Evolutionary conservation across 2,113 vertebrate genomes (phyloP).

Genomic region (Alligator mississippiensis): DNA sequence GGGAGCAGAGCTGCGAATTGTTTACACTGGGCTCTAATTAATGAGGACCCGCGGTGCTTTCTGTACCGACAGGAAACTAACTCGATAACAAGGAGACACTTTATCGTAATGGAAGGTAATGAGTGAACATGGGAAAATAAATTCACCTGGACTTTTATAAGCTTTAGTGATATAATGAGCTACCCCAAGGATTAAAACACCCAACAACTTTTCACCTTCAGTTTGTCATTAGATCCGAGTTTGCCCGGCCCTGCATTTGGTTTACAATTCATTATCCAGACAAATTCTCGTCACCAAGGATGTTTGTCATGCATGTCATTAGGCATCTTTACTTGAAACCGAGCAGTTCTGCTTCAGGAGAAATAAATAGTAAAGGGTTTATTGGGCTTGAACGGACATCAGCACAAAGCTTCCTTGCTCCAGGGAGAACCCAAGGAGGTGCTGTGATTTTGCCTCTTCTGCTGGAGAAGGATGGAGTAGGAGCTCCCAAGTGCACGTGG

Average conservation of each 20-base stretch:
- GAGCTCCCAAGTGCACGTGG: not conserved
- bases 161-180: not conserved
- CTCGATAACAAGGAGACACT: not conserved
- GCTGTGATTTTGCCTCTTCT: rapidly evolving
- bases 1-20: not conserved
- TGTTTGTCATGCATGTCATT: slow-evolving; percentile 44
- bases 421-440: not conserved
- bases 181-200: not conserved
- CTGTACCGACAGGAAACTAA: not conserved
- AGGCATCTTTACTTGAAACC: not conserved
- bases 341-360: not conserved
- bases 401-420: not conserved
- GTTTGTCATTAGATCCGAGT: not conserved
- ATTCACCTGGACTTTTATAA: not conserved
- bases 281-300: not conserved
- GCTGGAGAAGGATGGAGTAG: not conserved
- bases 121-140: not conserved
- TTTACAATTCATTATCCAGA: slow-evolving; percentile 61
- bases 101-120: slow-evolving; percentile 23
- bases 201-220: slow-evolving; percentile 6
- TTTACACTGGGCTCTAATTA: slow-evolving; percentile 1
- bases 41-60: not conserved
- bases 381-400: not conserved
- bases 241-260: slow-evolving; percentile 16
- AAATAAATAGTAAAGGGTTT: not conserved